Evolutionary conservation across 2,797 vertebrate genomes (phyloP).

Genomic region (Myripristis murdjan): DNA sequence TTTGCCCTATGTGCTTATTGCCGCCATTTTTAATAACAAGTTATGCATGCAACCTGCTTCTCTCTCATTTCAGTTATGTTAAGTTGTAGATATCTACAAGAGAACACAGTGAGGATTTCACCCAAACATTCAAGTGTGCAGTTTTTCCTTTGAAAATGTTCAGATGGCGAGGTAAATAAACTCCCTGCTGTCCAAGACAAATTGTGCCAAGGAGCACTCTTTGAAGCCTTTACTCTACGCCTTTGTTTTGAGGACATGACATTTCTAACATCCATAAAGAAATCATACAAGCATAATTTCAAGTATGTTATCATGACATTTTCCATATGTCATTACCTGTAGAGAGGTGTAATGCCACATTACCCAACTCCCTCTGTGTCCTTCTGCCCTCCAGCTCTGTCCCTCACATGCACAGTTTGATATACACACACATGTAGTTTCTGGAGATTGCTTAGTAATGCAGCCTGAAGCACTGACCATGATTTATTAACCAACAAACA

Average conservation of each 20-base stretch:
- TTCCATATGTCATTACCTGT: background rate
- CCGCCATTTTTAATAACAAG: background rate
- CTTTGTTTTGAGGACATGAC: slow-evolving; percentile 9
- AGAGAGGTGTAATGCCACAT: background rate
- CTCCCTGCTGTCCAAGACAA: background rate
- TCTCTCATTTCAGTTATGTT: background rate
- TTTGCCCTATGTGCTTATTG: background rate
- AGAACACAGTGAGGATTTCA: background rate
- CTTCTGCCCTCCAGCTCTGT: slow-evolving; percentile 12
- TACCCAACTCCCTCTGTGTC: slow-evolving; percentile 1
- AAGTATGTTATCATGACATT: background rate
- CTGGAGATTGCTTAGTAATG: too few relatives aligned
- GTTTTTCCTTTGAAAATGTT: background rate
- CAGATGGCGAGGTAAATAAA: background rate
- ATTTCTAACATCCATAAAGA: slow-evolving; percentile 9
- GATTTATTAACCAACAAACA: too few relatives aligned
- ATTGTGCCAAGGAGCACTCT: background rate
- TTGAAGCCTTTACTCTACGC: background rate
- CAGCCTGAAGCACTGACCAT: too few relatives aligned
- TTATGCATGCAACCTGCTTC: background rate
- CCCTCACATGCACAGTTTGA: slow-evolving; percentile 9
- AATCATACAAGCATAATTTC: background rate
- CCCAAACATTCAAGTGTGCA: background rate
- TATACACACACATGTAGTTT: background rate
- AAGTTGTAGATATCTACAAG: background rate